Percentiles rank a stretch among this genome's conserved stretches.
Conservation (phyloP, 1,140 invertebrate genomes). For the Hermetia illucens region DNA sequence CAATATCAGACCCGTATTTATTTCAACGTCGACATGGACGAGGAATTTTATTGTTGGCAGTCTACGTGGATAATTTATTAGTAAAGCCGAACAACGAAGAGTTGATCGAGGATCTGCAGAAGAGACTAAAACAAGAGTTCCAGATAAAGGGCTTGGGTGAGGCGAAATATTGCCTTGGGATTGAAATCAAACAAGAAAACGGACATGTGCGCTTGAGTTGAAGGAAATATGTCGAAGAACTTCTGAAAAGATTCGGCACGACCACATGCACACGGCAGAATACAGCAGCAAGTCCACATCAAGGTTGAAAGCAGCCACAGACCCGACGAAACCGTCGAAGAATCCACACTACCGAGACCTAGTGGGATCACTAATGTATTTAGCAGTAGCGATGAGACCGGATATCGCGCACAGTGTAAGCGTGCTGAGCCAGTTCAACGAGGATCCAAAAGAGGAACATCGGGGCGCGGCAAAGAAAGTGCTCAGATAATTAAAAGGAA, state of each 20-base stretch:
- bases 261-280: slow-evolving; percentile 7
- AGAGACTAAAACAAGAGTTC: slow-evolving; percentile 8
- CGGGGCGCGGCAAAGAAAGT: slow-evolving; percentile 21
- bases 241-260: slow-evolving; percentile 15
- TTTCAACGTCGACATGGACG: slow-evolving; percentile 1
- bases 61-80: slow-evolving; percentile 28
- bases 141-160: slow-evolving; percentile 13
- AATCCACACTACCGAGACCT: slow-evolving; percentile 13
- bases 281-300: slow-evolving; percentile 6
- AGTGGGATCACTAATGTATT: slow-evolving; percentile 24
- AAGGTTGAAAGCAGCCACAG: slow-evolving; percentile 7
- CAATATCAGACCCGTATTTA: background rate
- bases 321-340: background rate
- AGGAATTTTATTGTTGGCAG: slow-evolving; percentile 9
- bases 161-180: slow-evolving; percentile 12
- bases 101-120: slow-evolving; percentile 9
- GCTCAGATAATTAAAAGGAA: slow-evolving; percentile 21
- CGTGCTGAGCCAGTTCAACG: slow-evolving; percentile 19
- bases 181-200: slow-evolving; percentile 6
- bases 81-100: slow-evolving; percentile 12
- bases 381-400: slow-evolving; percentile 22
- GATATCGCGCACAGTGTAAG: slow-evolving; percentile 27
- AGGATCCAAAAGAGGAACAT: slow-evolving; percentile 12
- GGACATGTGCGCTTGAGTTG: slow-evolving; percentile 9
- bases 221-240: slow-evolving; percentile 17